Conservation (phyloP, 2,797 vertebrate genomes). For the Brachyrhaphis roseni region DNA sequence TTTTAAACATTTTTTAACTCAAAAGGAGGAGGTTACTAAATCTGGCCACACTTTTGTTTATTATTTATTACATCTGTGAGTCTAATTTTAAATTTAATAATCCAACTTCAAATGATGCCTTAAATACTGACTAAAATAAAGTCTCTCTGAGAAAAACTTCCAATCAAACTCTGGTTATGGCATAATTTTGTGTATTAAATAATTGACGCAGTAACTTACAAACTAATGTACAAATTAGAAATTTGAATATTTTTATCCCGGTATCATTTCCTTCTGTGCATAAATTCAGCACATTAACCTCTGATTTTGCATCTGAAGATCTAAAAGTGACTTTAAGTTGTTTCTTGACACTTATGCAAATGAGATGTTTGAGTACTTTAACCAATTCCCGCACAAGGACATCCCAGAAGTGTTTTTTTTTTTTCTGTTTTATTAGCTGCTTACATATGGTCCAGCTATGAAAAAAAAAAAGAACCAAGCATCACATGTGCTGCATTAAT, state of each 20-base stretch:
- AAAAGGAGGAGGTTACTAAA: not conserved
- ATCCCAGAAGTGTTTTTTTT: slow-evolving; percentile 11
- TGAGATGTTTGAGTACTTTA: slow-evolving; percentile 6
- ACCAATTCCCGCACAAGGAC: slow-evolving; percentile 14
- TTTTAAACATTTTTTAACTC: too few relatives aligned
- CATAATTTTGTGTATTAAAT: not conserved
- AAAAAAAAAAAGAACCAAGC: slow-evolving; percentile 16
- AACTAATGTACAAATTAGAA: not conserved
- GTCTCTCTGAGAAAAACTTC: not conserved
- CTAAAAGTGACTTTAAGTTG: not conserved
- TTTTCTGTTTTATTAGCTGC: not conserved
- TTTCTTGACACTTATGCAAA: not conserved
- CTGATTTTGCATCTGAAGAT: not conserved
- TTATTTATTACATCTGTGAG: slow-evolving; percentile 24
- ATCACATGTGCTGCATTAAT: slow-evolving; percentile 25
- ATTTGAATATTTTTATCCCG: not conserved
- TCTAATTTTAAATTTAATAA: slow-evolving; percentile 21
- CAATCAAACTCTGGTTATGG: not conserved
- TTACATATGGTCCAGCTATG: slow-evolving; percentile 17
- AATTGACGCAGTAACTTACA: not conserved
- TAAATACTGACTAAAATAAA: not conserved
- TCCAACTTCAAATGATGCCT: not conserved
- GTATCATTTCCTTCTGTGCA: not conserved
- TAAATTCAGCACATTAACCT: not conserved
- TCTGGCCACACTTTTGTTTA: slow-evolving; percentile 25